Base-by-base conservation (phyloP, 2,888 invertebrate genomes). In the Drosophila mimica region DNA sequence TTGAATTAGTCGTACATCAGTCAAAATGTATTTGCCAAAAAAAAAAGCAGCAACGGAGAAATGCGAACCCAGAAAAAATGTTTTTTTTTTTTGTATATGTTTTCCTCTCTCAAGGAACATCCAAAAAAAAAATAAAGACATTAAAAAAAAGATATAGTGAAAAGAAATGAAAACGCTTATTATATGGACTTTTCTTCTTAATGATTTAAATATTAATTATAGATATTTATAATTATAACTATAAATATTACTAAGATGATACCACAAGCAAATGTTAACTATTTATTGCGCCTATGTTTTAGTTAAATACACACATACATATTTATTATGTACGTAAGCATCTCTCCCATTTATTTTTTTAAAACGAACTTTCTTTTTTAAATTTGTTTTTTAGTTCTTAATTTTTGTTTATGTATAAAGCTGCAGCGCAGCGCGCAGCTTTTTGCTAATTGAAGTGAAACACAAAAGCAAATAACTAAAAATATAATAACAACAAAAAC, bases 131-230 rank as follows among this genome's bases (percentile, higher is more conserved):
- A 33, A 51, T 31, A 31, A 34, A 52, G 3, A 11, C 20, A 20
- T 43, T 2, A 5, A 20, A 43, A 60, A 65, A 74, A 68, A 67
- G 72, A 81, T 74, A 62, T 82, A 78, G 70, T 82, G 76, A 79
- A 84, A 79, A 81, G 68, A 72, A 84, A 85, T 88, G 83, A 74
- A 85, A 85, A 85, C 85, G 85, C 85, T 85, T 85, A 85, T 79
- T 69, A 74, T 58, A 85, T 85, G 74, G 85, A 85, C 85, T 85
- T 85, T 74, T 84, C 70, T 73, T 79, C 85, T 84, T 81, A 79
- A 85, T 85, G 64, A 82, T 76, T 80, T 76, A 74, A 68, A 48
- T 52, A 62, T 66, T 56, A 76, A 64, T 62, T 80, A 25, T 25
- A 25, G 25, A 25, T 25, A 25, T 25, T 25, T 3, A 25, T 25